These are phyloP conservation scores for Smittia aterrima DNA, from an alignment of 2,888 invertebrate genomes.

Conservation along the genomic window DNA sequence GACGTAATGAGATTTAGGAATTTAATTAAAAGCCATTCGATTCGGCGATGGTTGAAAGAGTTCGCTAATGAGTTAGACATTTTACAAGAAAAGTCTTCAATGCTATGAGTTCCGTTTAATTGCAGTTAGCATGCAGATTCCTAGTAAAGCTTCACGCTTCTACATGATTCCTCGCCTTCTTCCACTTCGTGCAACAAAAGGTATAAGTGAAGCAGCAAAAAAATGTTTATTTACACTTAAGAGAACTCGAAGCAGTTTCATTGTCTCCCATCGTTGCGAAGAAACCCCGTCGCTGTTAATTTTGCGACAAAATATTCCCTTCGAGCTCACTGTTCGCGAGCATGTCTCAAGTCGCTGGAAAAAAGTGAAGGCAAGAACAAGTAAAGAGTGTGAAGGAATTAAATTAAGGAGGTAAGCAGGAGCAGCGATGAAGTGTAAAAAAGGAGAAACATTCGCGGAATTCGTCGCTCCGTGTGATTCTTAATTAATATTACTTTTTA, in stretches of 20 bases:
- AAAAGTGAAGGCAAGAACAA: neutral
- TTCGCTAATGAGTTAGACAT: no score
- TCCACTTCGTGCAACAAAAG: slow-evolving; percentile 18
- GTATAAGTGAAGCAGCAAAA: neutral
- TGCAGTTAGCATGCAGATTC: neutral
- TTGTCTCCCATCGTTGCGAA: neutral
- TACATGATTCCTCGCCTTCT: slow-evolving; percentile 15
- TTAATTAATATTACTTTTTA: slow-evolving; percentile 24
- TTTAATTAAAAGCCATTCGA: no score
- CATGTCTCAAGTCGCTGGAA: slow-evolving; percentile 26
- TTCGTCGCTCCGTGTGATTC: neutral
- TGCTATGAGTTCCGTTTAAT: no score
- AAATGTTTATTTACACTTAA: slow-evolving; percentile 39
- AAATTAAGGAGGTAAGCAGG: slow-evolving; percentile 8
- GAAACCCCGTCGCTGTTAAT: slow-evolving; percentile 38
- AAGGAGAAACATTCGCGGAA: slow-evolving; percentile 6
- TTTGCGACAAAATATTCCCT: slow-evolving; percentile 39
- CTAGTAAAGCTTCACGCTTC: neutral
- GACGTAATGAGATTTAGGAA: no score
- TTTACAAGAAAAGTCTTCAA: no score
- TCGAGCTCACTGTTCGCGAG: slow-evolving; percentile 32
- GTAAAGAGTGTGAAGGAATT: slow-evolving; percentile 40
- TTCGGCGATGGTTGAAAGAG: no score
- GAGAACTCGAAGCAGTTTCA: slow-evolving; percentile 18
- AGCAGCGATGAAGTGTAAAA: neutral